Evolutionary conservation across 2,113 vertebrate genomes (phyloP).

Genomic region (Xiphorhynchus elegans): DNA sequence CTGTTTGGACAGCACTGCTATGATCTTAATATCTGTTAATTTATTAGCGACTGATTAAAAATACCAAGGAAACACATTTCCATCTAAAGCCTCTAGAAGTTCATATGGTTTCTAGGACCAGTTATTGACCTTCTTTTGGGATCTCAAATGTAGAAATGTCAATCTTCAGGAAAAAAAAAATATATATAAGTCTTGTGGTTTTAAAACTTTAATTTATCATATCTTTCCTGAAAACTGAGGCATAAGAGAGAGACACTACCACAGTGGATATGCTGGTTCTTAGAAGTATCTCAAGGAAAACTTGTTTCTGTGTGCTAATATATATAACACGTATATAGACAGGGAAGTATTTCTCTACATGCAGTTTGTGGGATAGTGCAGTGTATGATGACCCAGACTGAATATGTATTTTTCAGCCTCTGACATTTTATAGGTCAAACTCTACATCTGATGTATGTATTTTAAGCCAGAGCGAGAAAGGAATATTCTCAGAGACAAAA

Average conservation of each 20-base stretch:
- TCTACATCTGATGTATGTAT: background rate
- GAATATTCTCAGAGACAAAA: background rate
- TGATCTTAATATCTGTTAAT: background rate
- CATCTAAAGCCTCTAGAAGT: background rate
- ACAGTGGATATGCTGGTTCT: background rate
- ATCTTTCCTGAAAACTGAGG: background rate
- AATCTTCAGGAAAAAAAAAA: background rate
- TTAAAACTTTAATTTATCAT: background rate
- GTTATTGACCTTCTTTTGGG: background rate
- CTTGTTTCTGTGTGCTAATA: accelerated
- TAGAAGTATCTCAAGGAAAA: background rate
- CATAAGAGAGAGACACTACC: background rate
- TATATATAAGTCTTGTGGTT: background rate
- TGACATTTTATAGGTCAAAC: background rate
- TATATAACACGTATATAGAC: background rate
- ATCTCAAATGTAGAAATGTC: background rate
- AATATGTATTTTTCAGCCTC: background rate
- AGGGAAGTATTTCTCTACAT: background rate
- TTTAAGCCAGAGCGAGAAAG: background rate
- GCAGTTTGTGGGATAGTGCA: background rate
- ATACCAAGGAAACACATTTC: background rate
- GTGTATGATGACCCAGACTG: background rate
- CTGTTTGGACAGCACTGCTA: background rate
- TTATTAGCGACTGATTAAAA: background rate
- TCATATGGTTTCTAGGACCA: background rate